Percentiles rank a stretch among this genome's conserved stretches.
These are phyloP conservation scores for Triplophysa bombifrons DNA, from an alignment of 2,797 vertebrate genomes.

Conservation along the genomic window DNA sequence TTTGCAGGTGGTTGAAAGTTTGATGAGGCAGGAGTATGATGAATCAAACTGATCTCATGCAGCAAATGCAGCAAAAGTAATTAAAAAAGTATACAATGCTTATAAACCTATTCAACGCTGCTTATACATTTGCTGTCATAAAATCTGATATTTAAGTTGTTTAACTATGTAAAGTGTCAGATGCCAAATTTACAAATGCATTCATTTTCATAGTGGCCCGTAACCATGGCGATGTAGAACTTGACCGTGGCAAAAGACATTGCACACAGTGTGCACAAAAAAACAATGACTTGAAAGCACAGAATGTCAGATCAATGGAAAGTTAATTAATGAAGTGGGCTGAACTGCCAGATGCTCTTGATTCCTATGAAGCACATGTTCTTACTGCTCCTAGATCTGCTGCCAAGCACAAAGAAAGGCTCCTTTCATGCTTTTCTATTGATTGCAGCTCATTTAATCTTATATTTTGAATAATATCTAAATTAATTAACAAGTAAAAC, in stretches of 20 bases:
- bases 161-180: not conserved
- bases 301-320: constrained; percentile 75
- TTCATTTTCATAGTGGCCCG: constrained; percentile 8
- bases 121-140: too few species aligned
- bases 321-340: constrained; percentile 80
- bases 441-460: constrained; percentile 13
- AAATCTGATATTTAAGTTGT: too few species aligned
- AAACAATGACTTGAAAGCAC: constrained; percentile 71
- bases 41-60: too few species aligned
- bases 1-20: constrained; percentile 80
- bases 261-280: constrained; percentile 42
- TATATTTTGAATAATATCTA: not conserved
- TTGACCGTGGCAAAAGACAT: constrained; percentile 39
- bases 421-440: constrained; percentile 35
- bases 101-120: too few species aligned
- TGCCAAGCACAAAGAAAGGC: constrained; percentile 54
- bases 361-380: constrained; percentile 69
- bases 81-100: too few species aligned
- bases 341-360: constrained; percentile 69
- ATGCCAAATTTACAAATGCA: not conserved
- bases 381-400: constrained; percentile 66
- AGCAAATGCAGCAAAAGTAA: too few species aligned
- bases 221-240: constrained; percentile 38
- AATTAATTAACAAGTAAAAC: not conserved
- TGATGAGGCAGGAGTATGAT: constrained; percentile 52